A percentile compares a stretch with the other conserved stretches of the same genome.
These are phyloP conservation scores for Neodiprion lecontei DNA, from an alignment of 1,140 invertebrate genomes.

Conservation along the genomic window DNA sequence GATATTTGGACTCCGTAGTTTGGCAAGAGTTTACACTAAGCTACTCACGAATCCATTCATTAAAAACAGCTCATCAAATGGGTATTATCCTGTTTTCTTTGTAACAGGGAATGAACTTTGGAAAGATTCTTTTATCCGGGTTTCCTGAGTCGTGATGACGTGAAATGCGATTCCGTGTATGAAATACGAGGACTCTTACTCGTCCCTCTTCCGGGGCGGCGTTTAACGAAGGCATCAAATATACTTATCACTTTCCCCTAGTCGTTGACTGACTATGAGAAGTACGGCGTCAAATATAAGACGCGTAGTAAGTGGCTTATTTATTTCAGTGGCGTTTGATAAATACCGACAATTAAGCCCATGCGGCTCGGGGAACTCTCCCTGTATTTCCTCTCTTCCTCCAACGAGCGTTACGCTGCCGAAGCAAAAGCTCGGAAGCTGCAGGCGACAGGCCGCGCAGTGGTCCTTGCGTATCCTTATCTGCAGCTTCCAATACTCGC, in stretches of 20 bases:
- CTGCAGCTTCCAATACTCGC: conserved; percentile 48
- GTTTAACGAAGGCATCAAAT: conserved; percentile 30
- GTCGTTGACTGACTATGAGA: neutral
- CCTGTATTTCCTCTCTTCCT: neutral
- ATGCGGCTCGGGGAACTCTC: conserved; percentile 22
- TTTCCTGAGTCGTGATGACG: no score
- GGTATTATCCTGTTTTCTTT: no score
- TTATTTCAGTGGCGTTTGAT: conserved; percentile 52
- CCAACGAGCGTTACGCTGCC: no score
- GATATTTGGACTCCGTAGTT: no score
- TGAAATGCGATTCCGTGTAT: neutral
- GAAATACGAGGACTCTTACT: neutral
- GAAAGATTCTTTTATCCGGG: no score
- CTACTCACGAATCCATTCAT: no score
- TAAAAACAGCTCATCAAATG: no score
- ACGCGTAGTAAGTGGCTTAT: conserved; percentile 48
- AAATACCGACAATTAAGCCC: conserved; percentile 56
- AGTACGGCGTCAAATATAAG: conserved; percentile 42
- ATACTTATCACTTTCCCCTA: conserved; percentile 39
- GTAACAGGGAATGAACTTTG: no score
- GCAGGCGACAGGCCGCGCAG: conserved; percentile 12
- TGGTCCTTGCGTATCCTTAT: conserved; percentile 44
- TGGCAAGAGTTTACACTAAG: no score
- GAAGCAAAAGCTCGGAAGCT: conserved; percentile 16
- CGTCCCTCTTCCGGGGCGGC: neutral